Evolutionary conservation across 2,113 vertebrate genomes (phyloP).

Genomic region (Pandion haliaetus): DNA sequence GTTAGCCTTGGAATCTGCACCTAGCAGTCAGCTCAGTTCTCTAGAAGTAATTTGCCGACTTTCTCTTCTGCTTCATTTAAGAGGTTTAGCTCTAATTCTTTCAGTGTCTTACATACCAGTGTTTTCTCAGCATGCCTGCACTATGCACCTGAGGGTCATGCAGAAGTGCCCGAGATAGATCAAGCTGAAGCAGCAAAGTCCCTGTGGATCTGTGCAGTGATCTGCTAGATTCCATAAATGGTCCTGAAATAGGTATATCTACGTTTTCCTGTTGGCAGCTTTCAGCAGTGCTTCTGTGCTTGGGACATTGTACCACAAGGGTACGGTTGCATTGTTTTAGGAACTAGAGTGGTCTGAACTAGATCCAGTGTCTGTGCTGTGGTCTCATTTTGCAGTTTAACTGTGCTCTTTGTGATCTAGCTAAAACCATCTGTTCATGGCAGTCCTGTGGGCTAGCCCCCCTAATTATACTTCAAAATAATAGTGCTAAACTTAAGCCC

Average conservation of each 20-base stretch:
- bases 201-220: neutral
- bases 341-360: neutral
- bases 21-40: neutral
- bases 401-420: neutral
- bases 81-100: neutral
- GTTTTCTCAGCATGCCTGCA: neutral
- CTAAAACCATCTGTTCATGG: neutral
- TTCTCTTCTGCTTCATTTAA: neutral
- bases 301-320: neutral
- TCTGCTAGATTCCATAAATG: neutral
- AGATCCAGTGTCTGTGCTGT: neutral
- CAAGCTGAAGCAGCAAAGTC: neutral
- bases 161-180: neutral
- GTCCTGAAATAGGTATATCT: neutral
- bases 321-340: neutral
- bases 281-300: neutral
- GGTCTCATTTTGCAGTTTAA: neutral
- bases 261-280: neutral
- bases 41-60: neutral
- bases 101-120: neutral
- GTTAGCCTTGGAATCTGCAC: neutral
- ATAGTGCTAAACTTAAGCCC: neutral
- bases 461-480: neutral
- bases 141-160: neutral
- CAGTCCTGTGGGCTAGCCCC: neutral